Conservation (phyloP, 1,140 invertebrate species). For the Papilio polytes region DNA sequence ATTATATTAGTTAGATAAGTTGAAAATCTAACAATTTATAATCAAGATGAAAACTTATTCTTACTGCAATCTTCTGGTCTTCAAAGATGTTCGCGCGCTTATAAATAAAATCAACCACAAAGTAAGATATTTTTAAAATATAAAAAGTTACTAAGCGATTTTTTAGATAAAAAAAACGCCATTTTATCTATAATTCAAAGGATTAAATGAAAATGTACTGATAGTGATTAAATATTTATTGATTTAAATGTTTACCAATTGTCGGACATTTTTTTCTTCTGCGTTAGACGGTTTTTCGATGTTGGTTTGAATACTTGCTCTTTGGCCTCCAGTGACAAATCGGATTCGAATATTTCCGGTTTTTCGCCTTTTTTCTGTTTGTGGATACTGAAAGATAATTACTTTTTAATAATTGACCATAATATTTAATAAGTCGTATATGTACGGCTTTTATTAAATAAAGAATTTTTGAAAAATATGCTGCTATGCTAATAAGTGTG, state of each 20-base stretch:
- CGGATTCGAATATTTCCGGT: slow-evolving; percentile 1
- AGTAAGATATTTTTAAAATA: not conserved
- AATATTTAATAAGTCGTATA: too few relatives aligned
- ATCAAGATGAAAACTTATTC: too few relatives aligned
- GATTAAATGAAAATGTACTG: slow-evolving; percentile 14
- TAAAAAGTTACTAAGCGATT: not conserved
- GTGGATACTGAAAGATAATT: not conserved
- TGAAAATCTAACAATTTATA: too few relatives aligned
- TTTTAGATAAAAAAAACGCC: not conserved
- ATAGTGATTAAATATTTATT: not conserved
- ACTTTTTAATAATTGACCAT: not conserved
- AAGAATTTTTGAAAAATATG: too few relatives aligned
- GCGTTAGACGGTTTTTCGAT: not conserved
- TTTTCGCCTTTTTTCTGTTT: not conserved
- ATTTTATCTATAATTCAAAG: not conserved
- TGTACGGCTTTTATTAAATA: too few relatives aligned
- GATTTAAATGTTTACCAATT: not conserved
- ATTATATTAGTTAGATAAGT: too few relatives aligned
- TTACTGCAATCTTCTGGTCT: too few relatives aligned
- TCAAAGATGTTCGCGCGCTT: too few relatives aligned
- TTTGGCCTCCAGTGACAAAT: not conserved
- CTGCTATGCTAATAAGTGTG: too few relatives aligned
- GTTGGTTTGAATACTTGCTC: not conserved
- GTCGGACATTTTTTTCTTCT: not conserved
- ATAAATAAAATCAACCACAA: too few relatives aligned